Conservation (phyloP, 2,113 vertebrate genomes). For the Microtus montanus region DNA sequence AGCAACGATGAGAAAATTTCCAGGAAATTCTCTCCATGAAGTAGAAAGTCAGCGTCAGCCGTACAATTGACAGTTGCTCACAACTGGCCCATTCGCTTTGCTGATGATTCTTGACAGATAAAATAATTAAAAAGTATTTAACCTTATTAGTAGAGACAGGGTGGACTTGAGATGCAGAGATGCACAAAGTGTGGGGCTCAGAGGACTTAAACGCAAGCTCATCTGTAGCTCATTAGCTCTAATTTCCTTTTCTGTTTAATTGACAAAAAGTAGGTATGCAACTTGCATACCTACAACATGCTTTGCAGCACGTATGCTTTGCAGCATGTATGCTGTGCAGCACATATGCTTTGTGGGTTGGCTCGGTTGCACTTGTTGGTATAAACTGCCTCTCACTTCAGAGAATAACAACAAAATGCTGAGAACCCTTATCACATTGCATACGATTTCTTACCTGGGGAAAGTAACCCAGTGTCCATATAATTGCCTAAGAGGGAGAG, state of each 20-base stretch:
- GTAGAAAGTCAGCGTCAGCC: neutral
- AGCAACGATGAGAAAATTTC: constrained; percentile 57
- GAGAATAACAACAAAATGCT: neutral
- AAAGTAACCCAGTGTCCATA: neutral
- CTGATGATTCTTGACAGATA: constrained; percentile 45
- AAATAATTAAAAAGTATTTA: constrained; percentile 26
- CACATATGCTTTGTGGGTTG: neutral
- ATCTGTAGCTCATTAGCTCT: constrained; percentile 17
- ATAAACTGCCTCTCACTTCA: neutral
- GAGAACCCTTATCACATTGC: neutral
- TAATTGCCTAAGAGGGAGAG: neutral
- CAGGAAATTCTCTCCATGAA: constrained; percentile 44
- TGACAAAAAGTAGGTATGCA: neutral
- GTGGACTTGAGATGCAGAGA: constrained; percentile 32
- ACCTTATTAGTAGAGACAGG: constrained; percentile 41
- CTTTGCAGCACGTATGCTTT: neutral
- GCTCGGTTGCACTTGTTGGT: neutral
- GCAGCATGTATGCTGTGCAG: neutral
- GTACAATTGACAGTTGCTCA: constrained; percentile 32
- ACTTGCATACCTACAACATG: no score
- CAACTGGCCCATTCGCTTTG: constrained; percentile 18
- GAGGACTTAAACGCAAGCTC: constrained; percentile 37
- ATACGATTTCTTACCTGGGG: neutral
- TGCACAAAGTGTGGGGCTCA: constrained; percentile 14
- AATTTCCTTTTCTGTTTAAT: neutral